Percentiles rank a stretch among this genome's conserved stretches.
These are phyloP conservation scores for Mythimna impura DNA, from an alignment of 2,888 invertebrate genomes.

Conservation along the genomic window DNA sequence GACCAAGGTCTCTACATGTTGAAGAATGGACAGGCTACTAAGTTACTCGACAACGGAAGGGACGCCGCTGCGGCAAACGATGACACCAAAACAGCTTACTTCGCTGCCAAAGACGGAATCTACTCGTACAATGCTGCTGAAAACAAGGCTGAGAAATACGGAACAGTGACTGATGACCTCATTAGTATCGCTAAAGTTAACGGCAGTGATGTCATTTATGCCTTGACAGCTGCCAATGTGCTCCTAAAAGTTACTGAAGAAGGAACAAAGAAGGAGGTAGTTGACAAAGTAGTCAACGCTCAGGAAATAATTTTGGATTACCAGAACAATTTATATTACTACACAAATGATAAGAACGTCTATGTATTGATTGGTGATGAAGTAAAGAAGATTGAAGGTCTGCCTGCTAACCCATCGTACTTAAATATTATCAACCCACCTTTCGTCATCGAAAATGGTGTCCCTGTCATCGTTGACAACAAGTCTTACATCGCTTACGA, in stretches of 20 bases:
- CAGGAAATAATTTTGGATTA: constrained; percentile 78
- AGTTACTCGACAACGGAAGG: constrained; percentile 72
- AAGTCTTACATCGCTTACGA: constrained; percentile 69
- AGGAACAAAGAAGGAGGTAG: constrained; percentile 74
- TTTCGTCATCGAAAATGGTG: constrained; percentile 70
- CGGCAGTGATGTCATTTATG: constrained; percentile 73
- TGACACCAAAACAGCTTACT: constrained; percentile 68
- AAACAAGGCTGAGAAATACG: constrained; percentile 74
- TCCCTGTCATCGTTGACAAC: constrained; percentile 72
- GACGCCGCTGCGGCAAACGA: constrained; percentile 70
- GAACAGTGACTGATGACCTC: constrained; percentile 73
- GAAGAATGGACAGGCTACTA: constrained; percentile 63
- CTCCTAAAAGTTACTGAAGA: constrained; percentile 78
- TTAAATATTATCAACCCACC: constrained; percentile 75
- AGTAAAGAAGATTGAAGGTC: constrained; percentile 73
- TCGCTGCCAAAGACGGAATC: constrained; percentile 76
- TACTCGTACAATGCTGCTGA: constrained; percentile 69
- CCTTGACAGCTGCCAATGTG: constrained; percentile 74
- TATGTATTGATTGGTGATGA: constrained; percentile 69
- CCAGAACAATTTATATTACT: constrained; percentile 77
- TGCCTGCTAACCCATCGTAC: constrained; percentile 70
- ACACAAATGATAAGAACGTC: constrained; percentile 70
- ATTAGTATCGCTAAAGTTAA: constrained; percentile 74
- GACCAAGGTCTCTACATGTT: constrained; percentile 72
- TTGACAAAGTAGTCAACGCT: constrained; percentile 73